phyloP scores from a whole-genome alignment of 2,888 invertebrate genomes.

The Caenorhabditis sulstoni region DNA sequence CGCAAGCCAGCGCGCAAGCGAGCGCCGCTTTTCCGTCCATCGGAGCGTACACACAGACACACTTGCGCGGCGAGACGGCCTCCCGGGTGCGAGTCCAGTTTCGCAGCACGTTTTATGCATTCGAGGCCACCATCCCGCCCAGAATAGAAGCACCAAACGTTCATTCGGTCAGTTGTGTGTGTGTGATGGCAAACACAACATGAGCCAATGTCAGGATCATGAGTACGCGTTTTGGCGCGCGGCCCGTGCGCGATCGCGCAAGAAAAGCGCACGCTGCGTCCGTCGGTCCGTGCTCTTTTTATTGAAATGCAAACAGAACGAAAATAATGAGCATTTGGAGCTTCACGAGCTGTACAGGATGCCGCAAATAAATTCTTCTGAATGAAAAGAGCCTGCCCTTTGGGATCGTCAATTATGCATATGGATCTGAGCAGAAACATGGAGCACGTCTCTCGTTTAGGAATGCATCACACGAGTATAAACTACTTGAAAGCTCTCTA shows the following conservation, averaged over 20 bases:
- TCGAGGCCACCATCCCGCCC: constrained; percentile 31
- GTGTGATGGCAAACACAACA: constrained; percentile 55
- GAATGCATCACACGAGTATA: neutral
- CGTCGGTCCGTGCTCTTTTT: constrained; percentile 41
- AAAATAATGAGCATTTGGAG: constrained; percentile 27
- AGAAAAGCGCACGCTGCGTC: constrained; percentile 51
- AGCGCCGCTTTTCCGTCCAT: constrained; percentile 27
- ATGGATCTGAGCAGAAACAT: too few relatives aligned
- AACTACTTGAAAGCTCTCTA: too few relatives aligned
- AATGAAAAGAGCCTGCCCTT: neutral
- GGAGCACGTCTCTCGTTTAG: neutral
- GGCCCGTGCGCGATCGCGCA: neutral
- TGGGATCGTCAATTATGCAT: too few relatives aligned
- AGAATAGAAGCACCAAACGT: constrained; percentile 51
- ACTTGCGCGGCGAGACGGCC: constrained; percentile 30
- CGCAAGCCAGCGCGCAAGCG: constrained; percentile 14
- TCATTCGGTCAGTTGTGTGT: constrained; percentile 14
- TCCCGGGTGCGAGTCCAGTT: constrained; percentile 35
- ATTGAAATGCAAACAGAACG: constrained; percentile 41
- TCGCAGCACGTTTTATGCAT: constrained; percentile 56
- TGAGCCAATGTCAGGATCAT: constrained; percentile 60
- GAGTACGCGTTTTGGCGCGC: constrained; percentile 50
- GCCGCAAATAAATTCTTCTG: neutral
- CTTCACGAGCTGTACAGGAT: constrained; percentile 19
- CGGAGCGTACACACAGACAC: constrained; percentile 39